Evolutionary conservation across 2,113 vertebrate species (phyloP), one percentile per base, ranked within the genome.

Genomic region (Xenus cinereus): DNA sequence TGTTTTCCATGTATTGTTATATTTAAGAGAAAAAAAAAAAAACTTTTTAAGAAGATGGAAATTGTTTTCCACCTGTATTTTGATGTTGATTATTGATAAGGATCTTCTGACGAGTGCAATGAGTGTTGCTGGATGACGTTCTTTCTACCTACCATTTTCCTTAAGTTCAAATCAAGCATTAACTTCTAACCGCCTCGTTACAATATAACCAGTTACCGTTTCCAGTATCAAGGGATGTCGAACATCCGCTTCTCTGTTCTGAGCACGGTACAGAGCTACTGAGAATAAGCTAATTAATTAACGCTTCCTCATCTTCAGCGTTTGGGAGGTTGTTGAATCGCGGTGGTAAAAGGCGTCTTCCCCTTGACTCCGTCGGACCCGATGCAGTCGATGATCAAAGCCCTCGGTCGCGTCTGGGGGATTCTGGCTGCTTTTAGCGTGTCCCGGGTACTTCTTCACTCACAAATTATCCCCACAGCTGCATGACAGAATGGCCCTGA

Each of bases 401-500:
- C 51, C 3, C 46, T 37, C 8, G 0, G 35, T 17, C 4, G 0
- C 8, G 0, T 2, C 43, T 3, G 7, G 23, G 14, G 59, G 81
- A 12, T 8, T 33, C 35, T 62, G 66, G 71, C 77, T 88, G 64
- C 53, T n/a, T 56, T 84, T 72, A 5, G 21, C 28, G 56, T 39
- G 81, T 86, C 91, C 96, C 77, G 96, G 60, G 83, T 96, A 30
- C 89, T 93, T 78, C 91, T 56, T 69, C 43, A 91, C 67, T 92
- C 89, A 88, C 94, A 71, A 23, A 84, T 93, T 76, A 56, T 43
- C 80, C 85, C 71, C 89, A 62, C 73, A 79, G 12, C 73, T 96
- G 92, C 97, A 96, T 95, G 96, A 95, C 86, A 92, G 80, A 89
- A 97, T 4, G 50, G 92, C 94, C 90, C 93, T 90, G 75, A 89